Base-by-base conservation (phyloP, 2,797 vertebrate species). In the Ataeniobius toweri region DNA sequence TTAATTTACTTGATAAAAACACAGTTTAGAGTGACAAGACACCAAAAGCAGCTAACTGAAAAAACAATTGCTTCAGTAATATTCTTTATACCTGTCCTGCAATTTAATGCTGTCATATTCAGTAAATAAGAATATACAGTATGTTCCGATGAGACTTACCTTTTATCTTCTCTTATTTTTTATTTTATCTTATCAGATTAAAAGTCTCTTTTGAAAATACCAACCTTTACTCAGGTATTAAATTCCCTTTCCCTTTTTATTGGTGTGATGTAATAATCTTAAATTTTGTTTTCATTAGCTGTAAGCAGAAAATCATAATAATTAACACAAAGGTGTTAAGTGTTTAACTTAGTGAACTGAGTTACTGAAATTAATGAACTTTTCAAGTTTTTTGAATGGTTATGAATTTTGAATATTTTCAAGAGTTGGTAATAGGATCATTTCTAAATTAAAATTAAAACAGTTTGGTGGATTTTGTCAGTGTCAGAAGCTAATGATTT, bases 1-100 rank as follows among this genome's bases (percentile, higher is more conserved):
- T 41, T 75, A 73, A 79, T 83, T 55, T 73, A 58, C 12, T 24
- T 18, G 5, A 12, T 75, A 14, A 48, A 75, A 13, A 63, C 28
- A 24, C 2, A 31, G 18, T 39, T 36, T 67, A 36, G 22, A 51
- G 61, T 39, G 61, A 75, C 28, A 67, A 51, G 50, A 31, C 65
- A 39, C 36, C 36, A 67, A 13, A 44, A 24, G 18, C 63, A 67
- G 63, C 36, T 41, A 1, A 16, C 7, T 36, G 31, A 65, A 14
- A 36, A 20, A 36, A 65, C 18, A 22, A 1, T 67, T 41, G 10
- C 36, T 22, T 41, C 36, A 39, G 61, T 39, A 39, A 0, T 36
- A 9, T 65, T 63, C 39, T 39, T 36, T 3, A 8, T 31, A 18
- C 28, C 59, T 31, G 16, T 10, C 18, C 6, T 39, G 6, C 16